Percentiles rank a stretch among this genome's conserved stretches.
phyloP scores from a whole-genome alignment of 2,888 invertebrate genomes.

The Plebejus anna region DNA sequence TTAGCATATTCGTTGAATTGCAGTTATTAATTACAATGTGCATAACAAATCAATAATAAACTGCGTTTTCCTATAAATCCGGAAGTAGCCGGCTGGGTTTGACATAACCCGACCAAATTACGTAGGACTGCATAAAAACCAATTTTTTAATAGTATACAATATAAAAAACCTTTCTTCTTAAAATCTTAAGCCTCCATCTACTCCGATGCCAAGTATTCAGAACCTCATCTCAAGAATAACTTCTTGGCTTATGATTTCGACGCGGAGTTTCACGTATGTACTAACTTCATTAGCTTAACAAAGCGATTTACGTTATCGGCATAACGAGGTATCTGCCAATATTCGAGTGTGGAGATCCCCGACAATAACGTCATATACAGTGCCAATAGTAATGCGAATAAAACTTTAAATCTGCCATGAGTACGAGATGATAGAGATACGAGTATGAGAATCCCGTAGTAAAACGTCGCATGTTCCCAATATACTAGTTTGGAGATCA shows the following conservation, averaged over 20 bases:
- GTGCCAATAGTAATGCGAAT: slow-evolving; percentile 33
- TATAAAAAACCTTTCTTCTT: too few relatives aligned
- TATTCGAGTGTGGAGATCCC: slow-evolving; percentile 30
- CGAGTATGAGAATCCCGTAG: slow-evolving; percentile 26
- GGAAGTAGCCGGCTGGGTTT: neutral
- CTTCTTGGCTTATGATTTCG: neutral
- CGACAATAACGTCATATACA: slow-evolving; percentile 14
- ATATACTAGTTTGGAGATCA: too few relatives aligned
- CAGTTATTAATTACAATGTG: neutral
- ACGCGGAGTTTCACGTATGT: neutral
- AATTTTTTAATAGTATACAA: too few relatives aligned
- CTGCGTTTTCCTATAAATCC: neutral
- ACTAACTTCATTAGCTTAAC: slow-evolving; percentile 19
- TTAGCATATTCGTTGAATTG: slow-evolving; percentile 1
- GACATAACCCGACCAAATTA: neutral
- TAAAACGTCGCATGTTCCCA: too few relatives aligned
- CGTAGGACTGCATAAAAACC: too few relatives aligned
- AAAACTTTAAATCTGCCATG: slow-evolving; percentile 31
- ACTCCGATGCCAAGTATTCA: neutral
- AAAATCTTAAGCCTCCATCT: neutral
- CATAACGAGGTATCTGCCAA: slow-evolving; percentile 30
- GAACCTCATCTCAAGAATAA: neutral
- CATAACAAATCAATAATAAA: neutral
- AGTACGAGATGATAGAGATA: slow-evolving; percentile 2
- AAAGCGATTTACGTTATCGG: neutral